Conservation (phyloP, 2,888 invertebrate genomes). For the Eubasilissa splendida region DNA sequence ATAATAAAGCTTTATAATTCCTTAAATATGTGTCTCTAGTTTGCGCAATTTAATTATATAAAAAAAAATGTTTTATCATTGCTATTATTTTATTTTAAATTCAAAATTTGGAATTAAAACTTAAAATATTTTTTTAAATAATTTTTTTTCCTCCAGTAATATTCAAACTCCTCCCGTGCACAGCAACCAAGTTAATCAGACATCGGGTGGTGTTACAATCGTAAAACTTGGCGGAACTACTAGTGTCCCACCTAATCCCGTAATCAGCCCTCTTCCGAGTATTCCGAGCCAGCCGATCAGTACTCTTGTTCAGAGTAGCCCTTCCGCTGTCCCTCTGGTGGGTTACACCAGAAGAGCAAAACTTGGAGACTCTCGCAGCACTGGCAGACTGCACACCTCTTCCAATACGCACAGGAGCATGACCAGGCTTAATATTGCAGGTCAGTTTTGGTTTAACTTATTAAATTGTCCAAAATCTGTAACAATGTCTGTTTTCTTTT, state of each 20-base stretch:
- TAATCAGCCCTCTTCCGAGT: conserved; percentile 48
- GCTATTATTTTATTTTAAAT: too few relatives aligned
- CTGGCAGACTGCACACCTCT: conserved; percentile 80
- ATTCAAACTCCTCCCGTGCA: conserved; percentile 45
- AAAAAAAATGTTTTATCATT: too few relatives aligned
- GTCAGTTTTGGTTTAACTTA: conserved; percentile 60
- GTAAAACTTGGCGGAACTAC: conserved; percentile 79
- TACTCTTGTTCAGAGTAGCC: conserved; percentile 56
- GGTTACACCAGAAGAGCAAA: conserved; percentile 77
- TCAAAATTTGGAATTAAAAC: not conserved
- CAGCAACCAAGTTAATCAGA: conserved; percentile 78
- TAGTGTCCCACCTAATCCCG: conserved; percentile 57
- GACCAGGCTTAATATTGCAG: conserved; percentile 83
- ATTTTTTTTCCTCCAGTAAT: conserved; percentile 47
- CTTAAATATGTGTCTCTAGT: too few relatives aligned
- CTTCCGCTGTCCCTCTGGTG: conserved; percentile 55
- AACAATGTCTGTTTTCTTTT: not conserved
- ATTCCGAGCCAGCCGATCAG: conserved; percentile 58
- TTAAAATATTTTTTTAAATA: not conserved
- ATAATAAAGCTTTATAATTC: too few relatives aligned
- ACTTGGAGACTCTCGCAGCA: conserved; percentile 83
- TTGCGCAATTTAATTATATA: too few relatives aligned
- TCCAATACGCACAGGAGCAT: conserved; percentile 84
- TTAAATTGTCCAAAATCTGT: not conserved
- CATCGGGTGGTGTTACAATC: conserved; percentile 84